Conservation (phyloP, 1,140 invertebrate species). For the Orussus abietinus region DNA sequence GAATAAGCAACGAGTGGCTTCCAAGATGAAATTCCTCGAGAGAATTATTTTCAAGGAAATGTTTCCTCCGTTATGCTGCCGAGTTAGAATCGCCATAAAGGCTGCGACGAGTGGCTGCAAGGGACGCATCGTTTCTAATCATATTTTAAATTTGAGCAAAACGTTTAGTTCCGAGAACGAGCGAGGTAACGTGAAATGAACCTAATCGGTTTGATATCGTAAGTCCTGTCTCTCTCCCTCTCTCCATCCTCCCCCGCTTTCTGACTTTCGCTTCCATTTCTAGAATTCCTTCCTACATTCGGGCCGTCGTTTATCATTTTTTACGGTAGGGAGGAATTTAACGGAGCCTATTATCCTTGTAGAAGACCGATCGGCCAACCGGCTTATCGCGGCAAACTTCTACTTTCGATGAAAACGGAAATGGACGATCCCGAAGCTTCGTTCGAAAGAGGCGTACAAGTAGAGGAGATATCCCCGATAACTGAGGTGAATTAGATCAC, state of each 20-base stretch:
- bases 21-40: constrained; percentile 57
- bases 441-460: constrained; percentile 36
- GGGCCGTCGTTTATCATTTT: constrained; percentile 72
- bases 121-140: constrained; percentile 51
- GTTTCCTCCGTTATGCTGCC: constrained; percentile 58
- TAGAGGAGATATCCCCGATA: constrained; percentile 47
- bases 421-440: constrained; percentile 49
- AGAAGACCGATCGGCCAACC: constrained; percentile 48
- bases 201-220: too few relatives aligned
- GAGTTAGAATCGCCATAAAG: constrained; percentile 55
- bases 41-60: constrained; percentile 58
- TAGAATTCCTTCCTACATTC: constrained; percentile 67
- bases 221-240: too few relatives aligned
- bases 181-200: too few relatives aligned
- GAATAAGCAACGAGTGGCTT: background rate
- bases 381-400: constrained; percentile 58
- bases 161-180: constrained; percentile 56
- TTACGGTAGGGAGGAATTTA: constrained; percentile 59
- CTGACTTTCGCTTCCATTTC: constrained; percentile 37
- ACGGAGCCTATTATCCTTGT: too few relatives aligned
- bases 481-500: constrained; percentile 40
- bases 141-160: constrained; percentile 53
- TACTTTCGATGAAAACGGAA: constrained; percentile 57
- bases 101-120: constrained; percentile 45
- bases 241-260: constrained; percentile 42